Base-by-base conservation (phyloP, 2,888 invertebrate species). In the Pharmacophagus antenor region DNA sequence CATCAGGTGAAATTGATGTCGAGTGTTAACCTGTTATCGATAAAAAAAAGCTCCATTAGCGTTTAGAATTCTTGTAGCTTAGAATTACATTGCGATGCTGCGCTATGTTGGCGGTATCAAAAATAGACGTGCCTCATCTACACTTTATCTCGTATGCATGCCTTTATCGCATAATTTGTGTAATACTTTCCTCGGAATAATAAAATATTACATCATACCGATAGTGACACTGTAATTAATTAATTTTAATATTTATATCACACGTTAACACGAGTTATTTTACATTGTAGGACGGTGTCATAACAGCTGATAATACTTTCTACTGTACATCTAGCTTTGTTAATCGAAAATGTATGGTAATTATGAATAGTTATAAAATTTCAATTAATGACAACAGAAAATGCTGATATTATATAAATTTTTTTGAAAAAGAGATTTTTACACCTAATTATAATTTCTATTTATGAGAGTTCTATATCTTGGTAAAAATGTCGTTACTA, bases 61-160 rank as follows among this genome's bases (percentile, higher is more conserved):
- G 23, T 25, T 25, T 3, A 5, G 23, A 25, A 5, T 25, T 25
- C 23, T 10, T 12, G 12, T 10, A 37, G 8, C 17, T 56, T 55
- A 55, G 55, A 60, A 60, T 3, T 31, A 31, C n/a, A 49, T 42
- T 7, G 31, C 22, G 55, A 55, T 50, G 44, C 50, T 55, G 60
- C 60, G 51, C 50, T 27, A 22, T 46, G 46, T 23, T 46, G 37
- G n/a, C 37, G 20, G 44, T 18, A 5, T 50, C 44, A 42, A 55
- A 60, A 55, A 55, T 55, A 60, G 49, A 55, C 46, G n/a, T 49
- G 6, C 17, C 20, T 55, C 50, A 50, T 55, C 59, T 55, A 17
- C 15, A 20, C 41, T 22, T 59, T 49, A 54, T 55, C 55, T 55
- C 20, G 1, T 25, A 44, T 60, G 60, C 51, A 60, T 31, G 55